phyloP scores from a whole-genome alignment of 2,888 invertebrate genomes.

The Cosmia trapezina region DNA sequence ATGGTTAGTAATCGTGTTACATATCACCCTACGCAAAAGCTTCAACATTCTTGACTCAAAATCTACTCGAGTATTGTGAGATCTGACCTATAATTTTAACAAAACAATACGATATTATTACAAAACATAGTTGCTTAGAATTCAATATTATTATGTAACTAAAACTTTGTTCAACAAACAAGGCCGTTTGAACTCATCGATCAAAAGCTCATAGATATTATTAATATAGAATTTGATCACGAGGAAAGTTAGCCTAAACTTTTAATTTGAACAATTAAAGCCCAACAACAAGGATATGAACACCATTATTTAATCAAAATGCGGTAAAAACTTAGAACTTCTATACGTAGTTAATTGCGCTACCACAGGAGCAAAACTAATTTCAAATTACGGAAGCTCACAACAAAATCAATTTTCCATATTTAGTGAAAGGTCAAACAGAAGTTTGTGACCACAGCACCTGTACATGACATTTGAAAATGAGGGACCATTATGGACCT shows the following conservation, averaged over 20 bases:
- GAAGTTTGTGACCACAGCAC: constrained; percentile 73
- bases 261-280: not conserved
- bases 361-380: constrained; percentile 26
- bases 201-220: not conserved
- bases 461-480: constrained; percentile 77
- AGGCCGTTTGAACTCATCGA: constrained; percentile 1
- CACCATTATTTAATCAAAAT: not conserved
- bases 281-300: not conserved
- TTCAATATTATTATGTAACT: constrained; percentile 24
- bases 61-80: constrained; percentile 30
- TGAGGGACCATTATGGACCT: constrained; percentile 66
- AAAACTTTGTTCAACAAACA: not conserved
- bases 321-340: not conserved
- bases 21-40: not conserved
- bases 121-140: constrained; percentile 1
- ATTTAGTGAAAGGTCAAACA: constrained; percentile 48
- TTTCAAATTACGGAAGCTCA: constrained; percentile 15
- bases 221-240: not conserved
- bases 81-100: constrained; percentile 35
- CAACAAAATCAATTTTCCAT: constrained; percentile 62
- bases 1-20: no score
- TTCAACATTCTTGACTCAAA: constrained; percentile 20
- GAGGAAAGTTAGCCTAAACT: not conserved
- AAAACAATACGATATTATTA: constrained; percentile 24
- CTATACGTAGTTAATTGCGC: not conserved